Conservation (phyloP, 1,140 invertebrate species). For the Euwallacea fornicatus region DNA sequence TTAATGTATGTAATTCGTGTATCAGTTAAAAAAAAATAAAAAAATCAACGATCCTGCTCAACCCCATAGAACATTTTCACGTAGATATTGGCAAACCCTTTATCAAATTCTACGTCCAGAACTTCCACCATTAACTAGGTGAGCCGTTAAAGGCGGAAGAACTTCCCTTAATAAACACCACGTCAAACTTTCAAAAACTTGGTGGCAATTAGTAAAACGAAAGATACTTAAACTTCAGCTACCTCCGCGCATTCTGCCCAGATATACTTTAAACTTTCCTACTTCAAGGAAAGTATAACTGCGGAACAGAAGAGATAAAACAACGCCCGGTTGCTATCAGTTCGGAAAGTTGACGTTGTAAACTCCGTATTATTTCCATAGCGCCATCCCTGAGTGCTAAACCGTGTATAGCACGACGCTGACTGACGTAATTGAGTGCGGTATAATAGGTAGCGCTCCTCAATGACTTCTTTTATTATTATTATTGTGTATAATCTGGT, state of each 20-base stretch:
- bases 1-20: too few species aligned
- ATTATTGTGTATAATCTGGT: too few species aligned
- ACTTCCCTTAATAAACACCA: neutral
- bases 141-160: neutral
- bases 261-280: constrained; percentile 12
- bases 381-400: neutral
- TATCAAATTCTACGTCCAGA: too few species aligned
- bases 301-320: constrained; percentile 9
- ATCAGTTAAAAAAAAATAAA: too few species aligned
- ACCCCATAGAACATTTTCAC: too few species aligned
- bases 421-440: neutral
- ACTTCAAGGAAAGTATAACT: constrained; percentile 17
- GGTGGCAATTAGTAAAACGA: constrained; percentile 1
- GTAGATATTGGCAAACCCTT: too few species aligned
- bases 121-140: neutral
- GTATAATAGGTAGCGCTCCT: too few species aligned
- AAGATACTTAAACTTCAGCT: constrained; percentile 1
- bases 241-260: neutral
- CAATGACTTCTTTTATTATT: too few species aligned
- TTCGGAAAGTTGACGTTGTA: constrained; percentile 13
- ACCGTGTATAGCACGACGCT: neutral
- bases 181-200: constrained; percentile 17
- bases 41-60: too few species aligned
- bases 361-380: constrained; percentile 16
- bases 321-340: constrained; percentile 10